Evolutionary conservation across 2,797 vertebrate species (phyloP), one percentile per base, ranked within the genome.

Genomic region (Pangasius macronema): DNA sequence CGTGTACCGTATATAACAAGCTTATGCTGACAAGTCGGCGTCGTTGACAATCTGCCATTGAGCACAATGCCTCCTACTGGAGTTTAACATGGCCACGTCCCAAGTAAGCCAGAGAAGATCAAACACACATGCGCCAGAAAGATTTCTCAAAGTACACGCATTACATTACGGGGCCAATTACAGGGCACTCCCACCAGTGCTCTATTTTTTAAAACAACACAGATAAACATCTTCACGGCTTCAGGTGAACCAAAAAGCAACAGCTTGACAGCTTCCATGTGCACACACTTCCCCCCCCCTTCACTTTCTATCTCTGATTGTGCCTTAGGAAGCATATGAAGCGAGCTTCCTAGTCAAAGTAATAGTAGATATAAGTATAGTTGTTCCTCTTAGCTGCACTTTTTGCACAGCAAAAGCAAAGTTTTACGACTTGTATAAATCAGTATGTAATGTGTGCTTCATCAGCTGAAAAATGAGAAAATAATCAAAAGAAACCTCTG

Each of bases 171-270:
- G 79, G 82, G 80, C 80, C 84, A 87, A 82, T 89, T 59, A 85
- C 75, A 49, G 85, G 55, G 83, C 87, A 85, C 81, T 46, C 72
- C 89, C 70, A 51, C 51, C 82, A 65, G 88, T 39, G 80, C 33
- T 6, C 27, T 82, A 33, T 75, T 79, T 85, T 77, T 85, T 85
- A 63, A 88, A 85, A 77, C 70, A 83, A 67, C 91, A 91, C 89
- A 92, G 90, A 93, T 89, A 91, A 91, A 89, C 92, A 89, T 88
- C 90, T 90, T 82, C 27, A 85, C 46, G 91, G 84, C 87, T 91
- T 89, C 87, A 90, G 87, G 87, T 89, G 87, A 75, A 89, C 49
- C 88, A 88, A 85, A 86, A 77, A 88, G 90, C 88, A 91, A 63
- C 75, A 89, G 73, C 27, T 92, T 92, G 91, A 91, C 51, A 70